Percentiles rank a stretch among this genome's conserved stretches.
Conservation (phyloP, 2,797 vertebrate genomes). For the Brachyrhaphis roseni region DNA sequence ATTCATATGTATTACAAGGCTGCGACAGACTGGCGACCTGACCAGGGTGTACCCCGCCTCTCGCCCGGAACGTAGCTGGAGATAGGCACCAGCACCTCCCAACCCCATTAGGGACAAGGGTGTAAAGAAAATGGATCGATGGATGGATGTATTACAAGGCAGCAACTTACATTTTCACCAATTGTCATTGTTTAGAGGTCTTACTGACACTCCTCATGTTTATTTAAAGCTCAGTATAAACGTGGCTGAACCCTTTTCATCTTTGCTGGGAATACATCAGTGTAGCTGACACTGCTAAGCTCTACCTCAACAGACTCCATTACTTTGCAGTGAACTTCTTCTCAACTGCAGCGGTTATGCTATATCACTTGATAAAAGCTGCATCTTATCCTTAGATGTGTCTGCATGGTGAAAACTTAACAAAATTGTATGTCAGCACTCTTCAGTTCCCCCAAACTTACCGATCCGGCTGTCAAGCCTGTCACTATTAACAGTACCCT, state of each 20-base stretch:
- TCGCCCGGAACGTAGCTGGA: too few relatives aligned
- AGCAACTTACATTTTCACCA: not conserved
- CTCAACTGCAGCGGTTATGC: slow-evolving; percentile 20
- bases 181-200: not conserved
- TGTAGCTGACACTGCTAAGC: slow-evolving; percentile 43
- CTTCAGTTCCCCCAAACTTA: slow-evolving; percentile 9
- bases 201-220: not conserved
- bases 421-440: slow-evolving; percentile 33
- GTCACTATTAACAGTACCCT: slow-evolving; percentile 23
- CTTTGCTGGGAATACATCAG: slow-evolving; percentile 10
- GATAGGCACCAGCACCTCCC: too few relatives aligned
- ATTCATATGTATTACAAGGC: not conserved
- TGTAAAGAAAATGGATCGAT: too few relatives aligned
- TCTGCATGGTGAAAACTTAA: slow-evolving; percentile 29
- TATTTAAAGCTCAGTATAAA: not conserved
- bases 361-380: slow-evolving; percentile 42
- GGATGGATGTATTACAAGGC: not conserved
- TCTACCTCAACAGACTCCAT: slow-evolving; percentile 36
- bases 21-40: too few relatives aligned
- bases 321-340: slow-evolving; percentile 30
- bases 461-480: slow-evolving; percentile 26
- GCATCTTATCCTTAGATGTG: slow-evolving; percentile 39
- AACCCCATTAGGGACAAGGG: too few relatives aligned
- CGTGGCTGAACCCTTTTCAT: not conserved
- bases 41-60: too few relatives aligned